Conservation (phyloP, 2,888 invertebrate species). For the Stenurella melanura region DNA sequence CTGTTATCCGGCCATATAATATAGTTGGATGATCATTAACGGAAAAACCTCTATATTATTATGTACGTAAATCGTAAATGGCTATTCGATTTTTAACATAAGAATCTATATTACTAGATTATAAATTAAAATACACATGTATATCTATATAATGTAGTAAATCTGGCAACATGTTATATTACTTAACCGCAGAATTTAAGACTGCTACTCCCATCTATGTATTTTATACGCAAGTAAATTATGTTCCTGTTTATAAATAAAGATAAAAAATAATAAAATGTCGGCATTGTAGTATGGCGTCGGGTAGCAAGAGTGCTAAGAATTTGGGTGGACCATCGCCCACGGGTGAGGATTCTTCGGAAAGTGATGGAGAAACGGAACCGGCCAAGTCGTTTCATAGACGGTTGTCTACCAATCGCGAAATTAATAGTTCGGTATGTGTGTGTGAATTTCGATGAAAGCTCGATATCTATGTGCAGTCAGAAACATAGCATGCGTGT, state of each 20-base stretch:
- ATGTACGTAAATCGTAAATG: too few species aligned
- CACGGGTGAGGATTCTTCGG: conserved; percentile 79
- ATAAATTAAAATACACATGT: too few species aligned
- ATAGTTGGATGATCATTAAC: too few species aligned
- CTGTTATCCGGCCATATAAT: too few species aligned
- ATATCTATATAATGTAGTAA: background rate
- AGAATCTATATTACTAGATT: too few species aligned
- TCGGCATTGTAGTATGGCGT: conserved; percentile 69
- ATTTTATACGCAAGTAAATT: conserved; percentile 37
- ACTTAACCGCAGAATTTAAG: conserved; percentile 13
- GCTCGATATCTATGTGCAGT: conserved; percentile 47
- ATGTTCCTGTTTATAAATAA: conserved; percentile 54
- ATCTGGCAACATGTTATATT: conserved; percentile 14
- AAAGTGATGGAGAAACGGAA: conserved; percentile 89
- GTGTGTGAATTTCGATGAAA: conserved; percentile 49
- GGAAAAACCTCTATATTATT: too few species aligned
- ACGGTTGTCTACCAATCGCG: conserved; percentile 88
- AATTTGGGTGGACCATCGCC: conserved; percentile 68
- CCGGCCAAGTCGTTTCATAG: conserved; percentile 85
- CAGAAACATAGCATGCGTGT: conserved; percentile 62
- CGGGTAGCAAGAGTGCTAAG: conserved; percentile 69
- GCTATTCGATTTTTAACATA: too few species aligned
- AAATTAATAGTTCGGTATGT: conserved; percentile 87
- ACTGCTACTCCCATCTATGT: conserved; percentile 39
- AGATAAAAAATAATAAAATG: conserved; percentile 59